Percentiles rank a stretch among this genome's conserved stretches.
These are phyloP conservation scores for Cantharis rufa DNA, from an alignment of 2,888 invertebrate genomes.

Conservation along the genomic window DNA sequence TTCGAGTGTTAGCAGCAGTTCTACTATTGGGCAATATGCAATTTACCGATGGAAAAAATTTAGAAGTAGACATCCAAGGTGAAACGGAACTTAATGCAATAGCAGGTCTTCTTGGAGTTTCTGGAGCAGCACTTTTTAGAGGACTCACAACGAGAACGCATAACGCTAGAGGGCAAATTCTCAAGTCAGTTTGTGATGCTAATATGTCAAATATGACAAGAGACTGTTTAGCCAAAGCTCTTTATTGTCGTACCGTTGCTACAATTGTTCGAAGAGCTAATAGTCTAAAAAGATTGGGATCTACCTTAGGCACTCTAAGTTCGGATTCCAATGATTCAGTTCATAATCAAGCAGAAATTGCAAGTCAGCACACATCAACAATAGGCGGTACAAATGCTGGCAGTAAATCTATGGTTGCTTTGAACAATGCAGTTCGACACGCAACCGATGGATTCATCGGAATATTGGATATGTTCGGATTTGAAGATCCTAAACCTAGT, in stretches of 20 bases:
- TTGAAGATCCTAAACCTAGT: constrained; percentile 89
- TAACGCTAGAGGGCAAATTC: constrained; percentile 75
- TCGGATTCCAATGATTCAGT: constrained; percentile 92
- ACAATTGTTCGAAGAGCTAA: constrained; percentile 93
- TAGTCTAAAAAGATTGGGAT: constrained; percentile 83
- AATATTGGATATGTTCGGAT: constrained; percentile 95
- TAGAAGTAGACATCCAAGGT: constrained; percentile 78
- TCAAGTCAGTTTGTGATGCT: constrained; percentile 82
- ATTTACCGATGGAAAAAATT: constrained; percentile 79
- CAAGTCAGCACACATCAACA: constrained; percentile 84
- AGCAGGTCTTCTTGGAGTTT: constrained; percentile 80
- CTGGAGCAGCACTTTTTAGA: constrained; percentile 74
- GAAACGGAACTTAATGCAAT: constrained; percentile 86
- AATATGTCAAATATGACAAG: constrained; percentile 87
- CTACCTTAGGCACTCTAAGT: constrained; percentile 80
- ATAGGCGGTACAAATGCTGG: constrained; percentile 76
- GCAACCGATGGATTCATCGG: constrained; percentile 95
- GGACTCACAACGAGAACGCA: constrained; percentile 84
- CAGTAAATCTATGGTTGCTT: constrained; percentile 87
- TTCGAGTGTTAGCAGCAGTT: constrained; percentile 88
- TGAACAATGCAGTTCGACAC: constrained; percentile 90
- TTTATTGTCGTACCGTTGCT: constrained; percentile 92
- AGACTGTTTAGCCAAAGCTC: constrained; percentile 86
- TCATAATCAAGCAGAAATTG: constrained; percentile 82
- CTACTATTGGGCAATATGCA: constrained; percentile 89